These are phyloP conservation scores for Leptopilina myrica DNA, from an alignment of 2,888 invertebrate species.

Conservation along the genomic window DNA sequence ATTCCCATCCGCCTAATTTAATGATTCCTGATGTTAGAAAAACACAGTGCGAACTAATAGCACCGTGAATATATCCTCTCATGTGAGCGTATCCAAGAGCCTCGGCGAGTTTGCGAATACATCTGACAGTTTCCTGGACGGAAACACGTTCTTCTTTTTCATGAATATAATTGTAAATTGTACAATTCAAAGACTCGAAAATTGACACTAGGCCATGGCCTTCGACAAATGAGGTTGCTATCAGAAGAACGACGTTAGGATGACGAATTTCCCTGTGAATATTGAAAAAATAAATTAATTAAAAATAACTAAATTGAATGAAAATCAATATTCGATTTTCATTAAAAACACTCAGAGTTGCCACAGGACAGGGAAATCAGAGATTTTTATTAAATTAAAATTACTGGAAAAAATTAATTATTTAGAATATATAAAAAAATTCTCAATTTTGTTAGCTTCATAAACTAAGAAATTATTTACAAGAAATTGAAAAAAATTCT, in stretches of 20 bases:
- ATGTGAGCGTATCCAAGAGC: slow-evolving; percentile 67
- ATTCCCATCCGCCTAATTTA: slow-evolving; percentile 71
- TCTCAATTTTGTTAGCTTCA: too few relatives aligned
- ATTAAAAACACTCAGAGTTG: not conserved
- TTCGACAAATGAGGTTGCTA: slow-evolving; percentile 67
- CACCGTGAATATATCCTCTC: slow-evolving; percentile 69
- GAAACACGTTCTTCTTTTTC: slow-evolving; percentile 67
- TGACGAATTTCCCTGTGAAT: slow-evolving; percentile 66
- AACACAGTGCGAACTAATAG: slow-evolving; percentile 69
- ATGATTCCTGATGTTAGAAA: slow-evolving; percentile 64
- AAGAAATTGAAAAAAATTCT: too few relatives aligned
- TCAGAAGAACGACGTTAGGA: slow-evolving; percentile 66
- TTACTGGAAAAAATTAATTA: too few relatives aligned
- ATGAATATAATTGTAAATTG: slow-evolving; percentile 68
- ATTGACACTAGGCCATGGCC: slow-evolving; percentile 67
- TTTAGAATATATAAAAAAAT: too few relatives aligned
- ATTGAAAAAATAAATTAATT: slow-evolving; percentile 25
- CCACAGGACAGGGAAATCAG: too few relatives aligned
- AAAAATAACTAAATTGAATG: not conserved
- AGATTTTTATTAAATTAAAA: too few relatives aligned
- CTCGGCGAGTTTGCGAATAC: slow-evolving; percentile 65
- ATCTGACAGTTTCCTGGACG: slow-evolving; percentile 65
- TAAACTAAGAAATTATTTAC: too few relatives aligned
- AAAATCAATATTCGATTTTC: not conserved
- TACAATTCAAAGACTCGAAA: slow-evolving; percentile 68